Conservation (phyloP, 2,888 invertebrate species). For the Mythimna lalbum region DNA sequence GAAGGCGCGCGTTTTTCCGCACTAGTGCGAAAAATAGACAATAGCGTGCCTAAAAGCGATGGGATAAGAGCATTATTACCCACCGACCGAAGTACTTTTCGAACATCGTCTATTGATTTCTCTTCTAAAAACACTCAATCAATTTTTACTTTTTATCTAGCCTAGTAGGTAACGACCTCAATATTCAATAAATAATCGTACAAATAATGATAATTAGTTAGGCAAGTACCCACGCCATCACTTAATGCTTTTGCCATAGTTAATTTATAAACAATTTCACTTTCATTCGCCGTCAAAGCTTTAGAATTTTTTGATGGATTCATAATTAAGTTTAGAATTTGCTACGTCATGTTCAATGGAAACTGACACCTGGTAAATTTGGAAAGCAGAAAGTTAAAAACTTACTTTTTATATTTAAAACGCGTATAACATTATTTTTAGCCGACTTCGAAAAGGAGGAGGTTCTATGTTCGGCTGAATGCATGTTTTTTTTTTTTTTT, state of each 20-base stretch:
- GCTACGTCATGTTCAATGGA: conserved; percentile 29
- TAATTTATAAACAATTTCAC: conserved; percentile 40
- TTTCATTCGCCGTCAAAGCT: conserved; percentile 38
- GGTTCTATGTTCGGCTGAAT: too few species aligned
- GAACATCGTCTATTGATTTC: conserved; percentile 12
- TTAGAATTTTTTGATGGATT: conserved; percentile 37
- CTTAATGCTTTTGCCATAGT: conserved; percentile 29
- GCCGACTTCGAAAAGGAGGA: too few species aligned
- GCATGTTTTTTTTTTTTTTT: too few species aligned
- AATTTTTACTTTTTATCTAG: conserved; percentile 6
- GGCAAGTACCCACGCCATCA: conserved; percentile 6
- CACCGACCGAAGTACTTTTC: too few species aligned
- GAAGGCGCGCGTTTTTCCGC: too few species aligned
- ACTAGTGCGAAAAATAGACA: too few species aligned
- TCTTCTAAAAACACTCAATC: background rate
- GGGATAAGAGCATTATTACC: too few species aligned
- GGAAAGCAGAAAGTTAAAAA: conserved; percentile 20
- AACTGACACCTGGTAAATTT: conserved; percentile 5
- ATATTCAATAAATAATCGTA: conserved; percentile 27
- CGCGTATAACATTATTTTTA: too few species aligned
- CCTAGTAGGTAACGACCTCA: background rate
- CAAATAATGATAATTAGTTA: conserved; percentile 36
- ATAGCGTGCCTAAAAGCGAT: too few species aligned
- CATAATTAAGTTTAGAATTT: conserved; percentile 31
- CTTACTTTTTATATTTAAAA: background rate